Evolutionary conservation across 2,113 vertebrate genomes (phyloP), one percentile per base, ranked within the genome.

Genomic region (Oceanites oceanicus): DNA sequence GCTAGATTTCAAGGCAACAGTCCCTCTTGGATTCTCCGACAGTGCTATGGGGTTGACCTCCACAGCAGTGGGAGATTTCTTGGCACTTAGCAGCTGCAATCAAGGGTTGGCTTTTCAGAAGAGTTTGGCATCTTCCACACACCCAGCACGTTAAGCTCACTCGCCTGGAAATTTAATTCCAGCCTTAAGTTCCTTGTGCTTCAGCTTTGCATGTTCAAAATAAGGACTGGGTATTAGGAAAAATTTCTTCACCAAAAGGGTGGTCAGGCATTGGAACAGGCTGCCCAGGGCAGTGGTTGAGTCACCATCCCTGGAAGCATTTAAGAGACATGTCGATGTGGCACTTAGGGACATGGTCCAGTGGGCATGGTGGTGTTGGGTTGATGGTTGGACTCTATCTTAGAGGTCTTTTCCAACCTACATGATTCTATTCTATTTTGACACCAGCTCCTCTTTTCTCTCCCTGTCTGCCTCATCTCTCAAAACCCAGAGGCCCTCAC

Each of bases 31-130:
- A 20, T 25, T 9, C 66, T 72, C 65, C 20, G 21, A 4, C 2
- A 20, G 40, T 26, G 56, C 67, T 22, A 8, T 0, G 0, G 40
- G 34, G 8, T 21, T 3, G 8, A 22, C 3, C 34, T 56, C 47
- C 61, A 10, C 5, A 1, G 36, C 40, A 17, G 20, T 1, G 22
- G 30, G 34, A 47, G 56, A 25, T 20, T 50, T 38, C 79, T 16
- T 12, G 4, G 73, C 45, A 53, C 11, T 63, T 7, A 6, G 9
- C 53, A 65, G 62, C 62, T 56, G 26, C 3, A 9, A 1, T 9
- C 66, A 38, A 29, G 36, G 8, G 12, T 2, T 50, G 81, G 27
- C 22, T 82, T 75, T 66, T 59, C 78, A 27, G 29, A 45, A 72
- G n/a, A 58, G 45, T 16, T 62, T 15, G 38, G 40, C 44, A n/a